Percentiles rank a stretch among this genome's conserved stretches.
Conservation (phyloP, 2,797 vertebrate species). For the Graptemys geographica region DNA sequence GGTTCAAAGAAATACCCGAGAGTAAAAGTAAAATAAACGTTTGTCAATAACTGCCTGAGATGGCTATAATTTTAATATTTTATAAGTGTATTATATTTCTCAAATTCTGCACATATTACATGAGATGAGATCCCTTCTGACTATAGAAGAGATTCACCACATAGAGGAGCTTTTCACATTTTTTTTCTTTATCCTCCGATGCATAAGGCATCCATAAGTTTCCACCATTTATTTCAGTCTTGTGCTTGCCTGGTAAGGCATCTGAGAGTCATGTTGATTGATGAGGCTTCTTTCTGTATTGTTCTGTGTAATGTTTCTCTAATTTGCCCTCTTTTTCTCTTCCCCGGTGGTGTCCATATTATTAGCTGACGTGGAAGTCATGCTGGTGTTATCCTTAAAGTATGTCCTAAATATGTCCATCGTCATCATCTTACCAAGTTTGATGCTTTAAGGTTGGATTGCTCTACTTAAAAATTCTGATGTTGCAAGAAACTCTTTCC, state of each 20-base stretch:
- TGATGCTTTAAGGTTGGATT: background rate
- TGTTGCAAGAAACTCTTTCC: background rate
- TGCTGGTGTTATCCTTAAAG: constrained; percentile 15
- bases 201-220: background rate
- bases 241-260: background rate
- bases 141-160: background rate
- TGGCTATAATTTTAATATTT: background rate
- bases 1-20: rapidly evolving
- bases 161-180: background rate
- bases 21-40: rapidly evolving
- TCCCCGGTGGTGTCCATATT: background rate
- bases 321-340: background rate
- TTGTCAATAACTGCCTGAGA: background rate
- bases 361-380: background rate
- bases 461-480: background rate
- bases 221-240: background rate
- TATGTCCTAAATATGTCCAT: background rate
- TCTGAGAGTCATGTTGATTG: background rate
- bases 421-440: background rate
- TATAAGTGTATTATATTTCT: background rate
- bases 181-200: background rate
- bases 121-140: background rate
- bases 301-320: background rate
- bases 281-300: background rate
- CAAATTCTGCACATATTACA: background rate